phyloP scores from a whole-genome alignment of 2,113 vertebrate species.

The Mungos mungo region DNA sequence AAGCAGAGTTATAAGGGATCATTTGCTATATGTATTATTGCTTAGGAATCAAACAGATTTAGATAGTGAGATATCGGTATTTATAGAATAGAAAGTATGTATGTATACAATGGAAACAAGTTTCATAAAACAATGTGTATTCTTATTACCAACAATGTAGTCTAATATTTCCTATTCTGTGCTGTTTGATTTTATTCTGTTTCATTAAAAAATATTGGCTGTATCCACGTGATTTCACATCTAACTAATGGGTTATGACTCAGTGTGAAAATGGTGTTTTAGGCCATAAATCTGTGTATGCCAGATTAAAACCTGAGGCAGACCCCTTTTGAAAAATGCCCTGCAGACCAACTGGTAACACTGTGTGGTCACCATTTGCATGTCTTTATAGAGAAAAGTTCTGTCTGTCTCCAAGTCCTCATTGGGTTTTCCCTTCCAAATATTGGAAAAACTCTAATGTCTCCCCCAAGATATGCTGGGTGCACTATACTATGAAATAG shows the following conservation, averaged over 20 bases:
- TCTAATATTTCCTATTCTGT: slow-evolving; percentile 5
- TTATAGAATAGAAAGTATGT: neutral
- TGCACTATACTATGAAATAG: neutral
- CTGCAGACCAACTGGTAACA: neutral
- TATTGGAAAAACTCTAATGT: neutral
- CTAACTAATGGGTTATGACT: neutral
- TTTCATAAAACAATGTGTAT: neutral
- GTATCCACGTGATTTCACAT: slow-evolving; percentile 13
- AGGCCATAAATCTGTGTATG: neutral
- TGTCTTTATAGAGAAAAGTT: neutral
- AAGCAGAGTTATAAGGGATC: neutral
- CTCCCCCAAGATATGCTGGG: neutral
- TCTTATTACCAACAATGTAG: neutral
- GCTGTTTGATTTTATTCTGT: neutral
- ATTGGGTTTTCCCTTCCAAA: neutral
- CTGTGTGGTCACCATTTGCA: neutral
- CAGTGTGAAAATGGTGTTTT: slow-evolving; percentile 19
- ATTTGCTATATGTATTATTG: neutral
- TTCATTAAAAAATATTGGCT: slow-evolving; percentile 33
- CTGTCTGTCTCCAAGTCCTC: neutral
- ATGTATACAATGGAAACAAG: neutral
- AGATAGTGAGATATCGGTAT: neutral
- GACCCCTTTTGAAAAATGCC: neutral
- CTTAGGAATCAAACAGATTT: slow-evolving; percentile 22
- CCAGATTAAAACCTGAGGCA: neutral